Percentiles rank a stretch among this genome's conserved stretches.
phyloP scores from a whole-genome alignment of 2,888 invertebrate genomes.

The Lasius platythorax region DNA sequence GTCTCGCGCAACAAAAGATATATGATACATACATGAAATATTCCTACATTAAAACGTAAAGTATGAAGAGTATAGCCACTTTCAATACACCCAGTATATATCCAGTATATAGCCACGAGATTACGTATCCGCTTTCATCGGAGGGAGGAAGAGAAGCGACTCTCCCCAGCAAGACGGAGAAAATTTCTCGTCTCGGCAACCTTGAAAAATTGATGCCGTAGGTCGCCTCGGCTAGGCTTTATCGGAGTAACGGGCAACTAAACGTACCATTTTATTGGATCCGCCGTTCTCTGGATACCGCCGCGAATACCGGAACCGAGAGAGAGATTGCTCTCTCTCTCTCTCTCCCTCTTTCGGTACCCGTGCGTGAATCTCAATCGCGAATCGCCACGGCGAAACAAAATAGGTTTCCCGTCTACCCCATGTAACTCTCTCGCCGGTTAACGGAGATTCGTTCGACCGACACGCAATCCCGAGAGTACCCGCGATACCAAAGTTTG shows the following conservation, averaged over 20 bases:
- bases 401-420: slow-evolving; percentile 48
- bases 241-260: slow-evolving; percentile 72
- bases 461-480: slow-evolving; percentile 44
- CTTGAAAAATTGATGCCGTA: slow-evolving; percentile 73
- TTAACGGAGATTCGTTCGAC: slow-evolving; percentile 45
- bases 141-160: background rate
- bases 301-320: slow-evolving; percentile 59
- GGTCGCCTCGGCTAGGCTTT: slow-evolving; percentile 65
- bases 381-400: slow-evolving; percentile 48
- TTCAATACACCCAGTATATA: background rate
- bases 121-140: slow-evolving; percentile 37
- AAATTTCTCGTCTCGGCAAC: slow-evolving; percentile 57
- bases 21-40: background rate
- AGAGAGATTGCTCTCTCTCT: background rate
- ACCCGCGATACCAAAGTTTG: slow-evolving; percentile 42
- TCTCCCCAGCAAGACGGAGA: slow-evolving; percentile 17
- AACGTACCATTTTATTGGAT: slow-evolving; percentile 73
- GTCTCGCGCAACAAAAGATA: background rate
- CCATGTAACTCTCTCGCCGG: slow-evolving; percentile 46
- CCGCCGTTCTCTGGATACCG: slow-evolving; percentile 25
- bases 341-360: slow-evolving; percentile 13
- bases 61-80: background rate
- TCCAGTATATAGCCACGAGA: background rate
- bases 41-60: background rate
- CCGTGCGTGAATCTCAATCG: slow-evolving; percentile 67